phyloP scores from a whole-genome alignment of 2,888 invertebrate species.

The Colletes collaris region DNA sequence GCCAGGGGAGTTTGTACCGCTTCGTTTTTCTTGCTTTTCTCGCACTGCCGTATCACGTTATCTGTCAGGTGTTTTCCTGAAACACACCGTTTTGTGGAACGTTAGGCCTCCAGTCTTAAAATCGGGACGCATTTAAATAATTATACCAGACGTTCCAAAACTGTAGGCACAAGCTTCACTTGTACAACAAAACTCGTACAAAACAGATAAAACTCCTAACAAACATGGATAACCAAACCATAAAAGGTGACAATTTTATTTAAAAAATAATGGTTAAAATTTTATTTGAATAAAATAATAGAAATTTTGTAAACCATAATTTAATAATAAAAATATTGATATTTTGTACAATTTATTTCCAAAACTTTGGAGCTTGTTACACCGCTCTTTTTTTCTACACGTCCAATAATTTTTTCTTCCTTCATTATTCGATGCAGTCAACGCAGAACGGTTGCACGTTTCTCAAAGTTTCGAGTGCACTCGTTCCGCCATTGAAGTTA shows the following conservation, averaged over 20 bases:
- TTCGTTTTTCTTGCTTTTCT: slow-evolving; percentile 68
- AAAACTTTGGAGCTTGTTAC: no score
- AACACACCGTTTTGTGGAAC: slow-evolving; percentile 50
- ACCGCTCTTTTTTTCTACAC: no score
- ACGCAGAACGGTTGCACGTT: background rate
- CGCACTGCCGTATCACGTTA: slow-evolving; percentile 72
- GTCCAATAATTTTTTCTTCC: background rate
- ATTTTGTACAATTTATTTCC: no score
- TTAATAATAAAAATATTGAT: no score
- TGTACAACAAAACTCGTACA: no score
- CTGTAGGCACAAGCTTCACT: background rate
- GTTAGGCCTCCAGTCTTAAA: background rate
- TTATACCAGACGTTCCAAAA: background rate
- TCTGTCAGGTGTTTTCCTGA: slow-evolving; percentile 75
- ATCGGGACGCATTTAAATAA: background rate
- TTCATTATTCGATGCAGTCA: slow-evolving; percentile 5
- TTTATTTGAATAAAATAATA: no score
- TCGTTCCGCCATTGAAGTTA: background rate
- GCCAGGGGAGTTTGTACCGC: slow-evolving; percentile 63
- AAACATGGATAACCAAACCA: no score
- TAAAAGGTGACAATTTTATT: no score
- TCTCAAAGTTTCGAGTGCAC: slow-evolving; percentile 4
- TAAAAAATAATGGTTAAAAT: no score
- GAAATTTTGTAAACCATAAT: no score
- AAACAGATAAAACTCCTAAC: no score